Percentiles rank a stretch among this genome's conserved stretches.
Conservation (phyloP, 92 coral and sea anemone genomes). For the Actinernus sp. region DNA sequence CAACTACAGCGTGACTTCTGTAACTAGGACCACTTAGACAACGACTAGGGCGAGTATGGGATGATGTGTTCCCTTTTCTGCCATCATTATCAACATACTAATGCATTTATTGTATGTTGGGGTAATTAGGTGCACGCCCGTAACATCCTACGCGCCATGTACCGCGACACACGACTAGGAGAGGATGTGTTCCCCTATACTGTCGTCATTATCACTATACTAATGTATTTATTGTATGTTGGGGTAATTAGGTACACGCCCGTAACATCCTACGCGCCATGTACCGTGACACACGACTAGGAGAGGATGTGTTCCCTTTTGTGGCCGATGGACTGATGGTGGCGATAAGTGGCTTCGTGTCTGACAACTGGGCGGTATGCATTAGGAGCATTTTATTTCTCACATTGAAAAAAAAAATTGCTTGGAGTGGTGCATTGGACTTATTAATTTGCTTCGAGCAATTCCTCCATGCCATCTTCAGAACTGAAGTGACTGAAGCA, state of each 20-base stretch:
- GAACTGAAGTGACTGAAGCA: no score
- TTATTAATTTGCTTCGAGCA: no score
- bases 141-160: slow-evolving; percentile 90
- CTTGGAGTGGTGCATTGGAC: no score
- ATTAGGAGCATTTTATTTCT: neutral
- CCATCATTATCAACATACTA: neutral
- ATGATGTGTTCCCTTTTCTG: neutral
- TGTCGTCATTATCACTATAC: no score
- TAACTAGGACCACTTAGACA: no score
- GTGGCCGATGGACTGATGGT: slow-evolving; percentile 86
- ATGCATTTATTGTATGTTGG: no score
- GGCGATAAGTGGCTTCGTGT: slow-evolving; percentile 87
- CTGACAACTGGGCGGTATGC: slow-evolving; percentile 98
- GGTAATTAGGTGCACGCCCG: slow-evolving; percentile 94
- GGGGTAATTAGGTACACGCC: slow-evolving; percentile 94
- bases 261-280: slow-evolving; percentile 90
- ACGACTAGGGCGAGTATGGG: no score
- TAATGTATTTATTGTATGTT: no score
- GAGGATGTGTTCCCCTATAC: slow-evolving; percentile 93
- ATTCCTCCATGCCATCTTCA: no score
- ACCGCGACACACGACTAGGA: slow-evolving; percentile 92
- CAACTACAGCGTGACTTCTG: no score
- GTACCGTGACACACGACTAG: slow-evolving; percentile 92
- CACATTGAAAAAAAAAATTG: neutral
- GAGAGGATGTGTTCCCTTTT: slow-evolving; percentile 86